phyloP scores from a whole-genome alignment of 2,888 invertebrate species.

The Leistus spinibarbis region DNA sequence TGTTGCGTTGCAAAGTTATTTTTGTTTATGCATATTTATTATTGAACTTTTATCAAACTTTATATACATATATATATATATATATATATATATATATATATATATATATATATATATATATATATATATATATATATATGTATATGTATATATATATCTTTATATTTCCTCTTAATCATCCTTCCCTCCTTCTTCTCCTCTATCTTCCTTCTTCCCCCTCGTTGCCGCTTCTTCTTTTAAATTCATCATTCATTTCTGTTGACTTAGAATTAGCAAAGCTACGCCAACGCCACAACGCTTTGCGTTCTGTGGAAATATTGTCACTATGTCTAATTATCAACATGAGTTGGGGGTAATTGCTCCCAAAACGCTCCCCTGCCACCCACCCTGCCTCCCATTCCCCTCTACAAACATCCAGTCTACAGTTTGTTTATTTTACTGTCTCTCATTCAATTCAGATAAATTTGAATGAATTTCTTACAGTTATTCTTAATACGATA shows the following conservation, averaged over 20 bases:
- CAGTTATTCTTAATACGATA: background rate
- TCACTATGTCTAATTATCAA: conserved; percentile 9
- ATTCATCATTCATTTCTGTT: conserved; percentile 47
- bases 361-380: background rate
- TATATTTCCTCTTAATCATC: background rate
- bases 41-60: too few species aligned
- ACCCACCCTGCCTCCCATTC: too few species aligned
- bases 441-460: background rate
- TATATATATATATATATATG: background rate
- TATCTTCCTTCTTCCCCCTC: background rate
- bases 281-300: background rate
- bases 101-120: too few species aligned
- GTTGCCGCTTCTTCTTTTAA: background rate
- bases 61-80: too few species aligned
- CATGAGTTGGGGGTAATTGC: conserved; percentile 5
- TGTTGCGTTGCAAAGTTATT: too few species aligned
- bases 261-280: conserved; percentile 56
- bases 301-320: conserved; percentile 56
- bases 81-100: too few species aligned
- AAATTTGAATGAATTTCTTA: background rate
- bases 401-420: too few species aligned
- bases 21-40: too few species aligned
- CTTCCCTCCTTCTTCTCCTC: background rate
- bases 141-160: background rate
- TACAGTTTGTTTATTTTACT: background rate